Conservation (phyloP, 2,113 vertebrate species). For the Zosterops pallidus region DNA sequence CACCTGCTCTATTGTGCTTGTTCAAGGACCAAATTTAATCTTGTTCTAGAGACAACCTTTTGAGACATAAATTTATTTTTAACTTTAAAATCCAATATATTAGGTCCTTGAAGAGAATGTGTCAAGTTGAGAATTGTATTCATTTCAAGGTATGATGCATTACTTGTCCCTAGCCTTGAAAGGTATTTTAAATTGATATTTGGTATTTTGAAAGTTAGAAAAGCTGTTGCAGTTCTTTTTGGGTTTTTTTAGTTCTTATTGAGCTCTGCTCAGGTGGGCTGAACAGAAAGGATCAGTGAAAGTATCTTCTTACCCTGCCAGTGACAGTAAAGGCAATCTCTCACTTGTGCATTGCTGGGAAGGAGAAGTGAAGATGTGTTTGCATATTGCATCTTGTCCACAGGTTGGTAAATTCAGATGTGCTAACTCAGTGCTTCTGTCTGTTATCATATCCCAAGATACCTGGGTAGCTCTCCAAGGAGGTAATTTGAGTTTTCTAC, state of each 20-base stretch:
- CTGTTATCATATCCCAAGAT: neutral
- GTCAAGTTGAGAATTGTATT: neutral
- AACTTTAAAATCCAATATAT: neutral
- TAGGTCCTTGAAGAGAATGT: neutral
- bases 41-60: neutral
- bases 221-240: neutral
- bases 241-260: neutral
- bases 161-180: neutral
- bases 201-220: neutral
- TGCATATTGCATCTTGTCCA: neutral
- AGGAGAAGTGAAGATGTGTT: neutral
- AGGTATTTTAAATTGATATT: neutral
- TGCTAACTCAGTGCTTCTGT: neutral
- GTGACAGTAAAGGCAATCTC: neutral
- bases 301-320: neutral
- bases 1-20: neutral
- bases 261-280: neutral
- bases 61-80: neutral
- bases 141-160: neutral
- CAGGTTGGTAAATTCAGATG: neutral
- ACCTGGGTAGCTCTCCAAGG: neutral
- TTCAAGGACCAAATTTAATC: constrained; percentile 1
- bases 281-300: neutral
- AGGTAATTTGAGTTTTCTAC: neutral
- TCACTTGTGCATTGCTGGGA: neutral